Evolutionary conservation across 1,140 invertebrate genomes (phyloP).

Genomic region (Macrocentrus cingulum): DNA sequence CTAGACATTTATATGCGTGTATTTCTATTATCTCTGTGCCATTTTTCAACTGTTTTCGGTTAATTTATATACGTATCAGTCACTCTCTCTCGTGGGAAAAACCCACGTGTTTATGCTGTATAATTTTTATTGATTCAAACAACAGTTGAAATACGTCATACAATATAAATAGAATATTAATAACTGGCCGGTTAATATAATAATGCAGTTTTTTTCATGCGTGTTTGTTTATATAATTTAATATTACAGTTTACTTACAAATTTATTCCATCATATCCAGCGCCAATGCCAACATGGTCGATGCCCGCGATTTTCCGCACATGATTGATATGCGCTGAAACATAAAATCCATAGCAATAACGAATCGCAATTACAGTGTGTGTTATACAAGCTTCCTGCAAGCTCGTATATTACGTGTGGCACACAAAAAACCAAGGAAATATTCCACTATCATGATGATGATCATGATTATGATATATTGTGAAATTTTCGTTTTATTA

Average conservation of each 20-base stretch:
- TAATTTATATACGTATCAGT: too few relatives aligned
- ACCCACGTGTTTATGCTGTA: too few relatives aligned
- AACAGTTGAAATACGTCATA: not conserved
- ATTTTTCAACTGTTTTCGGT: too few relatives aligned
- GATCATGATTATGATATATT: too few relatives aligned
- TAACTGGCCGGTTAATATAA: slow-evolving; percentile 1
- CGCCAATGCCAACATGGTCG: slow-evolving; percentile 83
- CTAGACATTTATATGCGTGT: not conserved
- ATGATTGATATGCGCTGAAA: slow-evolving; percentile 85
- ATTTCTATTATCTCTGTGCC: too few relatives aligned
- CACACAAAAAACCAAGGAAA: too few relatives aligned
- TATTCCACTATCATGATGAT: too few relatives aligned
- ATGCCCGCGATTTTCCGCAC: slow-evolving; percentile 80
- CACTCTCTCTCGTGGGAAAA: too few relatives aligned
- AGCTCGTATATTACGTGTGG: too few relatives aligned
- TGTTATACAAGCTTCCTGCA: not conserved
- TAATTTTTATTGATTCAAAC: too few relatives aligned
- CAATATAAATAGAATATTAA: too few relatives aligned
- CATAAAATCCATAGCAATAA: slow-evolving; percentile 33
- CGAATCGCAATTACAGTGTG: not conserved
- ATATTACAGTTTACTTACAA: slow-evolving; percentile 64
- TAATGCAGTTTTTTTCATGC: not conserved
- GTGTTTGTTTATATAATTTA: not conserved
- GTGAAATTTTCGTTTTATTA: too few relatives aligned
- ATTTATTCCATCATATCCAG: slow-evolving; percentile 88